Base-by-base conservation (phyloP, 2,113 vertebrate species). In the Cinclus mexicanus region DNA sequence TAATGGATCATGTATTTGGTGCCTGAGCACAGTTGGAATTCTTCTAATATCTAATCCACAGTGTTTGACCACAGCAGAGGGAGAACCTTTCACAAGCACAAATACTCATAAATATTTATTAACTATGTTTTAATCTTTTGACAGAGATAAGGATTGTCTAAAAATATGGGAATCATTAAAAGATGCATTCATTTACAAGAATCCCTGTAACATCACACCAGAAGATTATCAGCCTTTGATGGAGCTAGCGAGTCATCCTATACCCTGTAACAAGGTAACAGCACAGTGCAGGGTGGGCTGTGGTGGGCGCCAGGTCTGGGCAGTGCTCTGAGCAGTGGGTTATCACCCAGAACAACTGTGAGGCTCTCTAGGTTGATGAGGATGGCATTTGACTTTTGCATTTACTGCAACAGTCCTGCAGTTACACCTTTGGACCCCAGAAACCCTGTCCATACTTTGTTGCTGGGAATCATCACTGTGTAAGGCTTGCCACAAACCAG, bases 231-330 rank as follows among this genome's bases (percentile, higher is more conserved):
- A 90, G 26, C 97, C 86, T 20, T 89, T 98, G 13, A 46, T 97
- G 69, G 60, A 95, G 14, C 12, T 98, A 68, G 76, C 68, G 0
- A 80, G 59, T 23, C 90, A 98, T 21, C 77, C 92, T 1, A 8
- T 97, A 24, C 96, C 97, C 68, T 98, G 98, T 65, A 33, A 91
- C 94, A 97, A 98, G 98, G 98, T 98, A 97, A 98, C 4, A 6
- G 19, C 22, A 15, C 26, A 7, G 23, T 3, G 5, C 52, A 14
- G 2, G 22, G 55, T 46, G 61, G 86, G 65, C 89, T 88, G 42
- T 15, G 63, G 47, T 46, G 88, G 68, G 47, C 2, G 8, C 7
- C 10, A 3, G 14, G 4, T 35, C 47, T 68, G 47, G 44, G 42
- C 52, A 35, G 33, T 31, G 64, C 46, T 74, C 50, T n/a, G 50